Evolutionary conservation across 2,888 invertebrate genomes (phyloP).

Genomic region (Carterocephalus palaemon): DNA sequence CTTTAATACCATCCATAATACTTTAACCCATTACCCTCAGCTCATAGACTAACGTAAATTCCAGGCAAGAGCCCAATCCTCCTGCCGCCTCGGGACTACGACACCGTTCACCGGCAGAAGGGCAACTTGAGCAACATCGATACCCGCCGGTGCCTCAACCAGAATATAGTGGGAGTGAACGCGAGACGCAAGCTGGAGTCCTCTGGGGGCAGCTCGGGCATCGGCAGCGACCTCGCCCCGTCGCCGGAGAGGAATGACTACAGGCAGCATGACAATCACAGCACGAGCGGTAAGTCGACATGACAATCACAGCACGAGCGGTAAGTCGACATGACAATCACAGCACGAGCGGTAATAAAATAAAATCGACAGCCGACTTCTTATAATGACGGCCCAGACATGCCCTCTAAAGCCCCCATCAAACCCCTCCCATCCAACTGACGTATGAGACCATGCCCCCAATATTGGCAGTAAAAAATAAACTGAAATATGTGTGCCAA

Average conservation of each 20-base stretch:
- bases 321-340: constrained; percentile 80
- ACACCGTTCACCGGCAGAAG: constrained; percentile 89
- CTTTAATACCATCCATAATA: not conserved
- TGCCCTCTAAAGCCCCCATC: no score
- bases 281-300: constrained; percentile 80
- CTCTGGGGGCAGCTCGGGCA: constrained; percentile 91
- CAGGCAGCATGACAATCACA: constrained; percentile 78
- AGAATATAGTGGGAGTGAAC: constrained; percentile 80
- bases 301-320: constrained; percentile 81
- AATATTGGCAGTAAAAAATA: no score
- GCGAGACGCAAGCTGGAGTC: constrained; percentile 78
- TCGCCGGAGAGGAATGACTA: constrained; percentile 83
- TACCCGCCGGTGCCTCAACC: constrained; percentile 82
- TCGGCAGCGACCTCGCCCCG: constrained; percentile 92
- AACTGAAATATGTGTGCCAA: no score
- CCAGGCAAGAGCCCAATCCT: constrained; percentile 85
- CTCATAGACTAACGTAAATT: constrained; percentile 28
- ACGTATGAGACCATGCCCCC: no score
- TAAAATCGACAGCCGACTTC: no score
- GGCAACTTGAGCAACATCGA: constrained; percentile 71
- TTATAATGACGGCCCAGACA: no score
- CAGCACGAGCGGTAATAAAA: constrained; percentile 82
- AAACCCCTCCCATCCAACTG: no score
- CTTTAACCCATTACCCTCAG: not conserved
- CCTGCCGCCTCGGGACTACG: constrained; percentile 95